Evolutionary conservation across 2,797 vertebrate species (phyloP), one percentile per base, ranked within the genome.

Genomic region (Jordanella pulchra): DNA sequence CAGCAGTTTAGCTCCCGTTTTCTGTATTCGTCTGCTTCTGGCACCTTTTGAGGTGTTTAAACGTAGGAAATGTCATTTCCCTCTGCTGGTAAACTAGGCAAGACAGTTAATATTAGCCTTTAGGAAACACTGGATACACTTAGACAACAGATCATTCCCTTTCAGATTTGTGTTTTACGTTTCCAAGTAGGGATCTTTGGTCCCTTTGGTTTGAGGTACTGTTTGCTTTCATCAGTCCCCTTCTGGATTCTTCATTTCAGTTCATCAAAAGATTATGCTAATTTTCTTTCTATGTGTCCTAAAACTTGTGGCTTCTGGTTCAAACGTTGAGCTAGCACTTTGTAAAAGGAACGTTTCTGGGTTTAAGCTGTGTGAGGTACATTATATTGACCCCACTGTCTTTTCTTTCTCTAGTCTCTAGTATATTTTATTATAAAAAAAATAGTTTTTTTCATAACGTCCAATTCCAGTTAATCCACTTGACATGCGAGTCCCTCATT

Each of bases 371-470:
- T 78, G 69, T 39, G 61, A 71, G 65, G 78, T 78, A 75, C 76
- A 81, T 78, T 71, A 63, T 51, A 73, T 32, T 42, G 51, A 81
- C 73, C 50, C 81, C 18, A 78, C 73, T 75, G 73, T 84, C 67
- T 84, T 82, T 69, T 77, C 64, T 61, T 80, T 47, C 17, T 11
- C 61, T 55, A 14, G 3, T 78, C 30, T 71, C 80, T 71, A 58
- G 70, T 75, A 77, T 82, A 76, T 84, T 65, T 48, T 28, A 39
- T 61, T 56, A 53, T 21, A 14, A 50, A 71, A 71, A 67, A 71
- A 71, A 67, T 74, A 74, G 77, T 90, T 89, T 89, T 83, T 89
- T 84, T 92, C 90, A 85, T 92, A 86, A 89, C 81, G 86, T 89
- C 63, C 79, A 86, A 78, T 79, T 76, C 80, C 56, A 84, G 76